phyloP scores from a whole-genome alignment of 1,140 invertebrate genomes.

The Hyles vespertilio region DNA sequence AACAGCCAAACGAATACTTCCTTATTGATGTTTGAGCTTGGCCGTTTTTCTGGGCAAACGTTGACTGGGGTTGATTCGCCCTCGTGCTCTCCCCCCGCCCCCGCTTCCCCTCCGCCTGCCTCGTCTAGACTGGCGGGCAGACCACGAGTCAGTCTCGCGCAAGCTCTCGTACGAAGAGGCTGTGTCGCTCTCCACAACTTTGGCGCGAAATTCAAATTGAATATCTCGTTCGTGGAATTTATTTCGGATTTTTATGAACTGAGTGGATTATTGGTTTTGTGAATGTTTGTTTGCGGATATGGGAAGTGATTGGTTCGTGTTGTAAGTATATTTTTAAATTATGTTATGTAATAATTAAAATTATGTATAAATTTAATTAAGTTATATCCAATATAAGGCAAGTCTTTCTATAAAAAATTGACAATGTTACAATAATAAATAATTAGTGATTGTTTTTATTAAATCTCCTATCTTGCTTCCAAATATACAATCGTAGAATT shows the following conservation, averaged over 20 bases:
- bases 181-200: constrained; percentile 22
- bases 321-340: constrained; percentile 12
- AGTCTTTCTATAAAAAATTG: neutral
- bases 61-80: constrained; percentile 54
- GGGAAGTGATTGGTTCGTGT: constrained; percentile 11
- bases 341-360: neutral
- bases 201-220: constrained; percentile 55
- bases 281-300: constrained; percentile 6
- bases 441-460: no score
- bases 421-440: no score
- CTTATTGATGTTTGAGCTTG: constrained; percentile 45
- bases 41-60: constrained; percentile 43
- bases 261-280: constrained; percentile 15
- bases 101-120: constrained; percentile 24
- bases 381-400: neutral
- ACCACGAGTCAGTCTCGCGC: constrained; percentile 40
- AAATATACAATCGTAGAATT: neutral
- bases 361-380: neutral
- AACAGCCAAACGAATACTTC: constrained; percentile 40
- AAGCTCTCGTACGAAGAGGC: constrained; percentile 29
- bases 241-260: constrained; percentile 26
- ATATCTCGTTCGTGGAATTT: constrained; percentile 22
- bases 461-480: neutral
- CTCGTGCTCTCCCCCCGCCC: constrained; percentile 22
- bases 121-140: constrained; percentile 51